Evolutionary conservation across 2,888 invertebrate genomes (phyloP).

Genomic region (Lissonota sp.): DNA sequence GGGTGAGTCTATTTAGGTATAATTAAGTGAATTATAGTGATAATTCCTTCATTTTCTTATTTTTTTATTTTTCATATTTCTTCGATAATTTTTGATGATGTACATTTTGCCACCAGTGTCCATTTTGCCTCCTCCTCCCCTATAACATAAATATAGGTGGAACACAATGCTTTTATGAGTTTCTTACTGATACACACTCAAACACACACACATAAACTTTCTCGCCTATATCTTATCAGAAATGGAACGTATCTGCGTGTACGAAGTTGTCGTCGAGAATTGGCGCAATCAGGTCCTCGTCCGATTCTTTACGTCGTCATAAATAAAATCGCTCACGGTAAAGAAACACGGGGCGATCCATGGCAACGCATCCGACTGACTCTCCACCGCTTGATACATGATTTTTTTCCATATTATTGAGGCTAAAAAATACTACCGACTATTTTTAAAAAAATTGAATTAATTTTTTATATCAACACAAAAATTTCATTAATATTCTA

Average conservation of each 20-base stretch:
- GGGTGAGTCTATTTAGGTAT: no score
- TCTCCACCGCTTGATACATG: no score
- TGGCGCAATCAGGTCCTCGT: conserved; percentile 72
- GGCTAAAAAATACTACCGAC: no score
- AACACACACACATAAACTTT: conserved; percentile 8
- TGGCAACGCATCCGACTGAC: no score
- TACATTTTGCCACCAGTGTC: background rate
- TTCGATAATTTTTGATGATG: background rate
- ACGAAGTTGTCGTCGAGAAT: conserved; percentile 64
- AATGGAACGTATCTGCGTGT: conserved; percentile 72
- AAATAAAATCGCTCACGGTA: conserved; percentile 73
- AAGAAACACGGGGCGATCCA: no score
- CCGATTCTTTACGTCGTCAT: conserved; percentile 72
- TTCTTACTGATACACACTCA: conserved; percentile 32
- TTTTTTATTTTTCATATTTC: background rate
- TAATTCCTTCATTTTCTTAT: background rate
- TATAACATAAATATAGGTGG: conserved; percentile 48
- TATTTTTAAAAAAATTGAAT: no score
- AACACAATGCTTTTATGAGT: conserved; percentile 71
- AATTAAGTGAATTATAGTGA: background rate
- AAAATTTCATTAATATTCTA: no score
- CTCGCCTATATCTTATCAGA: conserved; percentile 75
- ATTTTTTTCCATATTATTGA: no score
- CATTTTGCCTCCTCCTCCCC: no score
- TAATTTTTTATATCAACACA: no score